phyloP scores from a whole-genome alignment of 1,140 invertebrate genomes.

The Pseudomyrmex cubaensis region DNA sequence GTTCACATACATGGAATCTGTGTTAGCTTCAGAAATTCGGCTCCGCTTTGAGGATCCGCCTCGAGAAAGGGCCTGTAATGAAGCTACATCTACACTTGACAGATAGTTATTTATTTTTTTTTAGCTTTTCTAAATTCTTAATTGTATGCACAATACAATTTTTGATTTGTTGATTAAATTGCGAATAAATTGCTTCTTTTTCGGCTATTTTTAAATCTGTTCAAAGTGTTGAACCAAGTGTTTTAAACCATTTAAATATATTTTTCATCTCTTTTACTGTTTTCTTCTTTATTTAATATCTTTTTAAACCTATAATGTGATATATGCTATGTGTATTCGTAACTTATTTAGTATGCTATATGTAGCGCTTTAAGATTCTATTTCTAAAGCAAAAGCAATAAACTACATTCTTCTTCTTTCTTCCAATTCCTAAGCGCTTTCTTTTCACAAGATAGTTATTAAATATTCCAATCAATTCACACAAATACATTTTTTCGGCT shows the following conservation, averaged over 20 bases:
- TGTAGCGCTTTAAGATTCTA: not conserved
- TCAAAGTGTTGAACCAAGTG: not conserved
- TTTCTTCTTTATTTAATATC: not conserved
- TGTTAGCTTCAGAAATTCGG: conserved; percentile 63
- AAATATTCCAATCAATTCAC: not conserved
- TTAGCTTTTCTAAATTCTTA: not conserved
- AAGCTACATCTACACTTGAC: conserved; percentile 4
- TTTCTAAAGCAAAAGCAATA: not conserved
- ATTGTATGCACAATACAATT: not conserved
- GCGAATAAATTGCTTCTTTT: not conserved
- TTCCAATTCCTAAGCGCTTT: not conserved
- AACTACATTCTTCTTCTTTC: not conserved
- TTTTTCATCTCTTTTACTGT: not conserved
- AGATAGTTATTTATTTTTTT: not conserved
- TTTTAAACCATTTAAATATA: not conserved
- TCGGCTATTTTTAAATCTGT: not conserved
- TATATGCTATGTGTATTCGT: too few species aligned
- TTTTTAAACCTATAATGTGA: too few species aligned
- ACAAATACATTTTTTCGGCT: not conserved
- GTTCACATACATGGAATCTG: conserved; percentile 54
- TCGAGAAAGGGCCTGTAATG: conserved; percentile 38
- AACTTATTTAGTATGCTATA: too few species aligned
- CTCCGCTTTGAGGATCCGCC: conserved; percentile 55
- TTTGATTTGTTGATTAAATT: conserved; percentile 3
- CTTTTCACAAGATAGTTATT: not conserved